Conservation (phyloP, 2,113 vertebrate genomes). For the Neotoma lepida region DNA sequence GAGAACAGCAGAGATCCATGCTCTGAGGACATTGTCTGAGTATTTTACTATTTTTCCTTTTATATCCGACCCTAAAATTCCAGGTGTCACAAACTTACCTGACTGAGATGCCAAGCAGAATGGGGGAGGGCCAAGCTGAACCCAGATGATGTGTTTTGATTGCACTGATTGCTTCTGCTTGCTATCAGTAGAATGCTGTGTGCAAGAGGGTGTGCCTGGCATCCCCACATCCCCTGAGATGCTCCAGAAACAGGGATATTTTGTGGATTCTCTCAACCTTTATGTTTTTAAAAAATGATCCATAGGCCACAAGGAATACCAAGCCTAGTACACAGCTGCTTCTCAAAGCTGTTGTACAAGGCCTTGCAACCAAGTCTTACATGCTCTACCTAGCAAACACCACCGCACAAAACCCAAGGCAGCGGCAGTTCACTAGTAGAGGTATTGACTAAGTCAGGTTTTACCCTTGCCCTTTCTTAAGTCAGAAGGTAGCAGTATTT, state of each 20-base stretch:
- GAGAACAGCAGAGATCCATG: conserved; percentile 30
- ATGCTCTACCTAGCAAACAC: neutral
- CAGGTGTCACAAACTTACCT: neutral
- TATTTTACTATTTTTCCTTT: conserved; percentile 14
- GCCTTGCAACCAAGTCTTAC: neutral
- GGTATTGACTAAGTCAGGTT: neutral
- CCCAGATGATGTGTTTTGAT: neutral
- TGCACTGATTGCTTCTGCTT: neutral
- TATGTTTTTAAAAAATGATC: neutral
- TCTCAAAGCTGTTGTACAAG: neutral
- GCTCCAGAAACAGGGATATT: neutral
- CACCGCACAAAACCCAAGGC: too few species aligned
- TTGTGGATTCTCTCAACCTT: neutral
- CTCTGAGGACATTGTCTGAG: conserved; percentile 33
- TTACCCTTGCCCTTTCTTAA: neutral
- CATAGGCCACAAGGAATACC: neutral
- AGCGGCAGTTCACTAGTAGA: neutral
- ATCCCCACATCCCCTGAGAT: neutral
- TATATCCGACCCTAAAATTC: conserved; percentile 14
- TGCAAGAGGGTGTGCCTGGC: neutral
- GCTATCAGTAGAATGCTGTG: neutral
- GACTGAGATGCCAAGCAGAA: neutral
- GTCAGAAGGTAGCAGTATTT: neutral
- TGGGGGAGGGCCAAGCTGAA: neutral
- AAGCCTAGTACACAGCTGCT: neutral